phyloP scores from a whole-genome alignment of 2,113 vertebrate genomes.

The Colius striatus region DNA sequence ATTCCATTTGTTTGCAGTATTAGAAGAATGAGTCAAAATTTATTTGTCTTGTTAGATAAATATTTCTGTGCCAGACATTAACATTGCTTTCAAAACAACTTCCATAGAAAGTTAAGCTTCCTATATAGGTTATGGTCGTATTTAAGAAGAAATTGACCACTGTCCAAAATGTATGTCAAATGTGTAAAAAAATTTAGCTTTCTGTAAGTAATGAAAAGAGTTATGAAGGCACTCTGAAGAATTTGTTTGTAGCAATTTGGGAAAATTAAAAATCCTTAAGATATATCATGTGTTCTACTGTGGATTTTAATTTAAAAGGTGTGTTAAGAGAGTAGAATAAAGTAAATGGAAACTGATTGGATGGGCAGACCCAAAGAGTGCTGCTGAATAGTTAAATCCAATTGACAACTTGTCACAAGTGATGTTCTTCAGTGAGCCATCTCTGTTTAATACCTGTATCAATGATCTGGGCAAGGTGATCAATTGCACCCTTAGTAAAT shows the following conservation, averaged over 20 bases:
- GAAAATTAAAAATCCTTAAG: neutral
- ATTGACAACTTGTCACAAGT: fast-evolving
- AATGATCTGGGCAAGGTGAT: neutral
- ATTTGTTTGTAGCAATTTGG: neutral
- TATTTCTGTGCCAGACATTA: neutral
- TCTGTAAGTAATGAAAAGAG: neutral
- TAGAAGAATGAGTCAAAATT: neutral
- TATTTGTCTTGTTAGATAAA: neutral
- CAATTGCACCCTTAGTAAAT: neutral
- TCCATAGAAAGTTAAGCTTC: neutral
- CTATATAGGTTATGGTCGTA: neutral
- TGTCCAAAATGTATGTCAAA: neutral
- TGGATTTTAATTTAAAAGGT: neutral
- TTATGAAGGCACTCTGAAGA: neutral
- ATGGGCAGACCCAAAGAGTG: neutral
- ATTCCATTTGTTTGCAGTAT: neutral
- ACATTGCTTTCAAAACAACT: neutral
- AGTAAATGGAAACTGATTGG: neutral
- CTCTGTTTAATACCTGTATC: neutral
- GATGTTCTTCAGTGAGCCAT: neutral
- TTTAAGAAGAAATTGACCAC: neutral
- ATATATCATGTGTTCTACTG: neutral
- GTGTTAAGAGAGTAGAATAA: neutral
- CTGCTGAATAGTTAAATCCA: neutral
- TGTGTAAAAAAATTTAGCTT: neutral